Percentiles rank a stretch among this genome's conserved stretches.
These are phyloP conservation scores for Plecturocebus donacophilus DNA, from an alignment of 2,113 vertebrate genomes.

Conservation along the genomic window DNA sequence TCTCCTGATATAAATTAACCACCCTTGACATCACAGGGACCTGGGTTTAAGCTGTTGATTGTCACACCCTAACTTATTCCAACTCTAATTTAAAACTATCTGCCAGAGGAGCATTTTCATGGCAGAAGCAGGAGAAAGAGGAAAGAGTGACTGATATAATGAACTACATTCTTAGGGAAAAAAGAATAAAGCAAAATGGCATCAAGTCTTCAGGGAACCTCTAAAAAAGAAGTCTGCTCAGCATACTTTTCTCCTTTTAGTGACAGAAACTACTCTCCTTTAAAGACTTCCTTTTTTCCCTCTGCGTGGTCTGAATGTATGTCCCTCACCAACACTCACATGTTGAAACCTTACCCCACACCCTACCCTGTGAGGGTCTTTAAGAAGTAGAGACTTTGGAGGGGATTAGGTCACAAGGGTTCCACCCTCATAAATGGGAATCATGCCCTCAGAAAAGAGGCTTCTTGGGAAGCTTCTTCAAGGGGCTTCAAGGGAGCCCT, in stretches of 20 bases:
- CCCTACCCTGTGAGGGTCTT: neutral
- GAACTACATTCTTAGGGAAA: neutral
- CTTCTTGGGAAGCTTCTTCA: no score
- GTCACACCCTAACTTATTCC: neutral
- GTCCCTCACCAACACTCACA: neutral
- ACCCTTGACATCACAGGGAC: neutral
- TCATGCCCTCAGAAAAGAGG: neutral
- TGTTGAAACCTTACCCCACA: neutral
- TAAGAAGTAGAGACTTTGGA: neutral
- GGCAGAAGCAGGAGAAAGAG: slow-evolving; percentile 15
- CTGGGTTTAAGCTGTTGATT: neutral
- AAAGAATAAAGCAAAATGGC: neutral
- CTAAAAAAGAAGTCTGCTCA: neutral
- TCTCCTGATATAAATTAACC: neutral
- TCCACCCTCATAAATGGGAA: neutral
- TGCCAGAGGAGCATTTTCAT: neutral
- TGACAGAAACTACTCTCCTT: neutral
- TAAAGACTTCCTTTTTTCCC: neutral
- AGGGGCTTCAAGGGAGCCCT: no score
- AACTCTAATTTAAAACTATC: slow-evolving; percentile 17
- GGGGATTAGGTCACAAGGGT: neutral
- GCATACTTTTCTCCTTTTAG: neutral
- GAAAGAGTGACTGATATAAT: neutral
- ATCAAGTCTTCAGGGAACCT: neutral
- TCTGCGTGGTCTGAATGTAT: neutral